Conservation (phyloP, 1,140 invertebrate genomes). For the Elysia chlorotica region DNA sequence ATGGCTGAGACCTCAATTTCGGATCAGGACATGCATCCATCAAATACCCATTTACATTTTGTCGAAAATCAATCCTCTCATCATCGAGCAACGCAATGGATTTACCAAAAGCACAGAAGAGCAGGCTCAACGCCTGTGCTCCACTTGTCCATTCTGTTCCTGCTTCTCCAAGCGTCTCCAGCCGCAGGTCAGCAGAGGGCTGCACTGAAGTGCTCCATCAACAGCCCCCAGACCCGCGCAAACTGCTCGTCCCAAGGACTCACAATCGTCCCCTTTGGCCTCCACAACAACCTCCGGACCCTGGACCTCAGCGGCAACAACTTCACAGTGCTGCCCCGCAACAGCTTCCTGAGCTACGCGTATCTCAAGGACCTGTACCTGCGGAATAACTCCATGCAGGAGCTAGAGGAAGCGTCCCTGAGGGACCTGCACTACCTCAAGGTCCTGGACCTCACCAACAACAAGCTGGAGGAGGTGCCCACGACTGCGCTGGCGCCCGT, state of each 20-base stretch:
- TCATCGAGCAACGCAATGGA: too few relatives aligned
- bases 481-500: constrained; percentile 33
- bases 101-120: neutral
- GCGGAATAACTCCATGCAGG: constrained; percentile 43
- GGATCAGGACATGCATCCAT: neutral
- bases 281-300: constrained; percentile 41
- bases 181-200: neutral
- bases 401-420: constrained; percentile 43
- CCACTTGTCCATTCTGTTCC: too few relatives aligned
- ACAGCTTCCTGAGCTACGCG: constrained; percentile 42
- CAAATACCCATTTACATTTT: neutral
- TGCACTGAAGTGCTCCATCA: constrained; percentile 17
- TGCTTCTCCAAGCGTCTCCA: neutral
- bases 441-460: constrained; percentile 48
- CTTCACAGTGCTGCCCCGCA: constrained; percentile 29
- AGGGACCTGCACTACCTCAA: constrained; percentile 34
- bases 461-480: constrained; percentile 40
- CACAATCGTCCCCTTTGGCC: constrained; percentile 37
- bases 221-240: constrained; percentile 32
- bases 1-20: neutral
- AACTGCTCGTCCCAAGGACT: constrained; percentile 43
- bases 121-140: neutral
- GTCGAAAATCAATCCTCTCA: neutral
- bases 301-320: constrained; percentile 45
- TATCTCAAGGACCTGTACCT: constrained; percentile 41